Conservation (phyloP, 1,140 invertebrate species). For the Drosophila pruinosa region DNA sequence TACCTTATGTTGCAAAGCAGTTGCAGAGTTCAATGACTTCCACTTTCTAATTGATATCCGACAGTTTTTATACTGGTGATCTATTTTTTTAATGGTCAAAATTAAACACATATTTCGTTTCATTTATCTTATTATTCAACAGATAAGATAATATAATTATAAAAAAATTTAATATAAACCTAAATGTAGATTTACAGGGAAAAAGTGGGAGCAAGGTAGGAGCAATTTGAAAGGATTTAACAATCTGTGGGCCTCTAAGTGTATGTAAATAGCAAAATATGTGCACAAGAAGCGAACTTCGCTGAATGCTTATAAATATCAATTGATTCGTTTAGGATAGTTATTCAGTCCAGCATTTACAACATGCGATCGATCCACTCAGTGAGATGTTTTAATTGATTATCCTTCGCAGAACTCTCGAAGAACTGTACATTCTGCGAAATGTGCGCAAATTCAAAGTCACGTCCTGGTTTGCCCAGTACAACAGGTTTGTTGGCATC, state of each 20-base stretch:
- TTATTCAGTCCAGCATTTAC: constrained; percentile 44
- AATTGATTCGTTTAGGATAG: constrained; percentile 38
- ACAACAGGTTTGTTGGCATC: constrained; percentile 85
- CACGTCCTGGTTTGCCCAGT: constrained; percentile 89
- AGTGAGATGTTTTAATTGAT: constrained; percentile 60
- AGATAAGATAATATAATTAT: constrained; percentile 40
- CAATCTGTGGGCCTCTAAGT: constrained; percentile 46
- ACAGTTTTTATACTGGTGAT: background rate
- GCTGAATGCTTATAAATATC: constrained; percentile 56
- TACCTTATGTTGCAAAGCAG: background rate
- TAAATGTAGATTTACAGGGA: constrained; percentile 21
- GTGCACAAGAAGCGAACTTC: background rate
- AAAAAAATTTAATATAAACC: constrained; percentile 42
- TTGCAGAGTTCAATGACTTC: background rate
- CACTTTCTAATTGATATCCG: background rate
- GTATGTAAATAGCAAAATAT: constrained; percentile 20
- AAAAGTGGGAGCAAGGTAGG: constrained; percentile 9
- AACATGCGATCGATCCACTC: constrained; percentile 72
- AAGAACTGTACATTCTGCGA: constrained; percentile 88
- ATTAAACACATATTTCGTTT: constrained; percentile 16
- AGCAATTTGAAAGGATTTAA: constrained; percentile 26
- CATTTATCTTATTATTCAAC: constrained; percentile 42
- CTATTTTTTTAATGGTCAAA: background rate
- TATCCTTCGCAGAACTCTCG: constrained; percentile 86
- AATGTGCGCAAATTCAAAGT: constrained; percentile 92